A percentile compares a stretch with the other conserved stretches of the same genome.
Evolutionary conservation across 2,113 vertebrate species (phyloP).

Genomic region (Ageneiosus marmoratus): DNA sequence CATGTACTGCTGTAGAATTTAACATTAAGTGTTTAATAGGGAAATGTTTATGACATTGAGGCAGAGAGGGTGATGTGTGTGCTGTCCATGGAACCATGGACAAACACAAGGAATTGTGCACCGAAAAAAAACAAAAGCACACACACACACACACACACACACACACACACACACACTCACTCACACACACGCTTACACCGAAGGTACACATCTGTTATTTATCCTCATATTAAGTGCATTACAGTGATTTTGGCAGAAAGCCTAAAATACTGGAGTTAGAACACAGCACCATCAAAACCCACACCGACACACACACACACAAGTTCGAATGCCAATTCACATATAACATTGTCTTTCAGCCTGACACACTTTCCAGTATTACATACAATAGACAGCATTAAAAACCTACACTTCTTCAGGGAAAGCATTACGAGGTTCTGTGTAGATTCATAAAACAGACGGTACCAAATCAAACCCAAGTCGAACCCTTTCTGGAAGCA

Average conservation of each 20-base stretch:
- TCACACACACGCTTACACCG: conserved; percentile 11
- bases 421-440: background rate
- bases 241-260: conserved; percentile 57
- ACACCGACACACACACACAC: conserved; percentile 45
- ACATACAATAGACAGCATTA: background rate
- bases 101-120: conserved; percentile 69
- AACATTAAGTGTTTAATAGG: background rate
- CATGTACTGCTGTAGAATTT: background rate
- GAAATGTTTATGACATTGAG: background rate
- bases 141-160: conserved; percentile 46
- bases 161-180: conserved; percentile 26
- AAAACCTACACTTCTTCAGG: background rate
- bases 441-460: background rate
- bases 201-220: conserved; percentile 32
- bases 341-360: conserved; percentile 49
- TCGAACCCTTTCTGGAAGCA: no score
- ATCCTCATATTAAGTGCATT: conserved; percentile 52
- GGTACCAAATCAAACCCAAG: background rate
- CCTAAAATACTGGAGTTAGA: conserved; percentile 53
- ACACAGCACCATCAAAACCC: conserved; percentile 44
- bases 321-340: conserved; percentile 28
- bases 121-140: conserved; percentile 50
- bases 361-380: conserved; percentile 11
- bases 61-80: conserved; percentile 11
- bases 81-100: conserved; percentile 54